Percentiles rank a stretch among this genome's conserved stretches.
Evolutionary conservation across 2,797 vertebrate genomes (phyloP).

Genomic region (Danionella dracula): DNA sequence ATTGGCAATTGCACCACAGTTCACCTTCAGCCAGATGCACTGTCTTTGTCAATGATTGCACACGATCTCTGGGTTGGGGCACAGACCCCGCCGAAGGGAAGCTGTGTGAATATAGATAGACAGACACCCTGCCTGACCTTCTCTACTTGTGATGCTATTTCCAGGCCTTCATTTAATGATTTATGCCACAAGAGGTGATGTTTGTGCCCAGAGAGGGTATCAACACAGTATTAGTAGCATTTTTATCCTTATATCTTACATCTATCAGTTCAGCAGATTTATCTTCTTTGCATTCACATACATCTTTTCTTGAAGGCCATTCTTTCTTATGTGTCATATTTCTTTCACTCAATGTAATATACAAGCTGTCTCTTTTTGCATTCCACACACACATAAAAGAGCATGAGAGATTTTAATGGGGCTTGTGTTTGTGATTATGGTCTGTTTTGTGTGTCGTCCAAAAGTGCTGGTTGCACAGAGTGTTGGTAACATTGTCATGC

Average conservation of each 20-base stretch:
- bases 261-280: conserved; percentile 10
- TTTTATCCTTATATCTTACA: not conserved
- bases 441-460: not conserved
- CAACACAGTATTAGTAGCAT: conserved; percentile 21
- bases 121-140: conserved; percentile 38
- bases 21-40: conserved; percentile 36
- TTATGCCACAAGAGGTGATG: conserved; percentile 35
- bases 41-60: not conserved
- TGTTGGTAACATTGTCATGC: not conserved
- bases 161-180: conserved; percentile 41
- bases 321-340: not conserved
- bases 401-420: not conserved
- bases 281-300: conserved; percentile 9
- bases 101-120: conserved; percentile 10
- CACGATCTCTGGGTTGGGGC: not conserved
- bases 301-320: conserved; percentile 6
- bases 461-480: not conserved
- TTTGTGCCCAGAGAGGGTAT: conserved; percentile 36
- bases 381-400: not conserved
- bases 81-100: not conserved
- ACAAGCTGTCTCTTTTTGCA: not conserved
- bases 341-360: not conserved
- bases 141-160: conserved; percentile 36
- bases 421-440: not conserved
- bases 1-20: conserved; percentile 33